phyloP scores from a whole-genome alignment of 2,888 invertebrate genomes.

The Drosophila percnosoma region DNA sequence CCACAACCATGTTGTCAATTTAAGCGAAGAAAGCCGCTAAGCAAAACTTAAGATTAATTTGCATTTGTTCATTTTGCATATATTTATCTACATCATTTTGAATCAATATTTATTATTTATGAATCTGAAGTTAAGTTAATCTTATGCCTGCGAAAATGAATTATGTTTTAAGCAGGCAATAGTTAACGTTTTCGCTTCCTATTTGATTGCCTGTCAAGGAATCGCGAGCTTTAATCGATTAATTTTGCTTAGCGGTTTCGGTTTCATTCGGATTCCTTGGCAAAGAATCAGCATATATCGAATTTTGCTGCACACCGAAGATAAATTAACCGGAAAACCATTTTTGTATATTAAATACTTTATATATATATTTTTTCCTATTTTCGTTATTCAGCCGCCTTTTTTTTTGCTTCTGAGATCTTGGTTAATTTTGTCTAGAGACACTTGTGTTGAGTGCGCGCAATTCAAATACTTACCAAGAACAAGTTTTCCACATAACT shows the following conservation, averaged over 20 bases:
- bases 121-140: not conserved
- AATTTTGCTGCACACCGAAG: not conserved
- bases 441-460: slow-evolving; percentile 28
- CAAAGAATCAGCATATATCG: not conserved
- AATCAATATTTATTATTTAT: not conserved
- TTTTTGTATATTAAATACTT: not conserved
- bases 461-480: slow-evolving; percentile 45
- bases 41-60: slow-evolving; percentile 14
- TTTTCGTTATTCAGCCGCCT: not conserved
- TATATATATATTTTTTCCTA: not conserved
- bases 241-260: not conserved
- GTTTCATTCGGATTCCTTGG: not conserved
- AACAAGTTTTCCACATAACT: slow-evolving; percentile 45
- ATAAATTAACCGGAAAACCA: not conserved
- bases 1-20: slow-evolving; percentile 9
- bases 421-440: slow-evolving; percentile 12
- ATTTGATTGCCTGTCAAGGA: not conserved
- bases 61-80: slow-evolving; percentile 10
- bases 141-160: not conserved
- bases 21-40: slow-evolving; percentile 2
- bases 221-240: not conserved
- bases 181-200: not conserved
- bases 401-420: not conserved
- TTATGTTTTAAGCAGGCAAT: not conserved
- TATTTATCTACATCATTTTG: not conserved